Conservation (phyloP, 2,113 vertebrate species). For the Podarcis cretensis region DNA sequence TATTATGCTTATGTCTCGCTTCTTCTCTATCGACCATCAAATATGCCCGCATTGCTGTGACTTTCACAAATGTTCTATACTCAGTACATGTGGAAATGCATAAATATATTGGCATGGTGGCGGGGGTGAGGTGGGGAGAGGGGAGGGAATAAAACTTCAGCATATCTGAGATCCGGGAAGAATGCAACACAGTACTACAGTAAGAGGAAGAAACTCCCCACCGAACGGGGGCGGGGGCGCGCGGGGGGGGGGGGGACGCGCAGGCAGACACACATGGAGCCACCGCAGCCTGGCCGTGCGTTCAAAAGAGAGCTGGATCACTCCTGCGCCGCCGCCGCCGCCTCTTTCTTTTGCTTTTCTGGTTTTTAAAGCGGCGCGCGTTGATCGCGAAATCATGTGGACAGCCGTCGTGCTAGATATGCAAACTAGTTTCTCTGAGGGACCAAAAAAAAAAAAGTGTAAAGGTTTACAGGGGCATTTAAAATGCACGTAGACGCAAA, state of each 20-base stretch:
- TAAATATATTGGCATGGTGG: not conserved
- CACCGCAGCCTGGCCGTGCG: not conserved
- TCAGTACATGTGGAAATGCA: not conserved
- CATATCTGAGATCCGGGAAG: not conserved
- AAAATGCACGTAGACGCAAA: slow-evolving; percentile 19
- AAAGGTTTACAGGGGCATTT: slow-evolving; percentile 29
- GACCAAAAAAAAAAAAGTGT: not conserved
- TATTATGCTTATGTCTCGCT: slow-evolving; percentile 39
- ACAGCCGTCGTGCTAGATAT: slow-evolving; percentile 42
- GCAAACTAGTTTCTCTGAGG: slow-evolving; percentile 22
- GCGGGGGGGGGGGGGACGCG: not conserved
- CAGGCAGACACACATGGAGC: not conserved
- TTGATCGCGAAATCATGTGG: slow-evolving; percentile 35
- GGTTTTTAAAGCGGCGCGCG: not conserved
- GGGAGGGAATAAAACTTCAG: not conserved
- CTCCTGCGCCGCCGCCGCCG: too few relatives aligned
- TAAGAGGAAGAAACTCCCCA: not conserved
- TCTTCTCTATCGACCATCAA: slow-evolving; percentile 18
- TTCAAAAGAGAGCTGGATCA: not conserved
- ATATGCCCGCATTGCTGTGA: not conserved
- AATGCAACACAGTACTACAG: not conserved
- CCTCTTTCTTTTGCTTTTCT: not conserved
- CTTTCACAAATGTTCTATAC: not conserved
- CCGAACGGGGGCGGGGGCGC: not conserved
- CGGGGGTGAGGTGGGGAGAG: not conserved